phyloP scores from a whole-genome alignment of 2,797 vertebrate genomes.

The Hippocampus kuda region DNA sequence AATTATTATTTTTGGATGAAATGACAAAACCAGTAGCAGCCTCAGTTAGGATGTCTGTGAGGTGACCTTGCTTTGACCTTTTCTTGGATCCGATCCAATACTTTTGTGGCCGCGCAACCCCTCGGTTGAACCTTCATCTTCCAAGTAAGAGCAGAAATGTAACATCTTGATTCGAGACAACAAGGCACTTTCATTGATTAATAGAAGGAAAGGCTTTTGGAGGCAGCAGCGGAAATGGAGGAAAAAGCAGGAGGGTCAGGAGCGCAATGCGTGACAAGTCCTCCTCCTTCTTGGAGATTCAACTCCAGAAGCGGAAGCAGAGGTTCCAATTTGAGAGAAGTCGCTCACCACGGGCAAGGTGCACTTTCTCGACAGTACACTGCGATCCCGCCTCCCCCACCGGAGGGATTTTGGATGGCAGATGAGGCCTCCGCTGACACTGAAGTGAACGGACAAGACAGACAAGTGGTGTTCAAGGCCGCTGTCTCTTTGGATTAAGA shows the following conservation, averaged over 20 bases:
- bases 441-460: slow-evolving; percentile 30
- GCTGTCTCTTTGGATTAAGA: slow-evolving; percentile 19
- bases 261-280: not conserved
- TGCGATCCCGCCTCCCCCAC: slow-evolving; percentile 16
- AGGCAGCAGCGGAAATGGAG: slow-evolving; percentile 8
- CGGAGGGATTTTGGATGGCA: slow-evolving; percentile 26
- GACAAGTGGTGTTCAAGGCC: slow-evolving; percentile 21
- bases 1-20: not conserved
- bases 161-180: slow-evolving; percentile 35
- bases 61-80: slow-evolving; percentile 2
- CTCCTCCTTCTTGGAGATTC: slow-evolving; percentile 8
- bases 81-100: not conserved
- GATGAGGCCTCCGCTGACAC: slow-evolving; percentile 42
- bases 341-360: slow-evolving; percentile 20
- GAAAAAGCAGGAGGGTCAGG: not conserved
- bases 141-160: slow-evolving; percentile 17
- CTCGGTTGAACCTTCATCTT: not conserved
- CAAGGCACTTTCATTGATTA: slow-evolving; percentile 56
- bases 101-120: not conserved
- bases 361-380: slow-evolving; percentile 9
- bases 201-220: slow-evolving; percentile 20
- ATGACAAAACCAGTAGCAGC: not conserved
- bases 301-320: slow-evolving; percentile 34
- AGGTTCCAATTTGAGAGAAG: slow-evolving; percentile 24
- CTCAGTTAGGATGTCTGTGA: not conserved